A percentile compares a stretch with the other conserved stretches of the same genome.
phyloP scores from a whole-genome alignment of 2,113 vertebrate species.

The Varanus salvator region DNA sequence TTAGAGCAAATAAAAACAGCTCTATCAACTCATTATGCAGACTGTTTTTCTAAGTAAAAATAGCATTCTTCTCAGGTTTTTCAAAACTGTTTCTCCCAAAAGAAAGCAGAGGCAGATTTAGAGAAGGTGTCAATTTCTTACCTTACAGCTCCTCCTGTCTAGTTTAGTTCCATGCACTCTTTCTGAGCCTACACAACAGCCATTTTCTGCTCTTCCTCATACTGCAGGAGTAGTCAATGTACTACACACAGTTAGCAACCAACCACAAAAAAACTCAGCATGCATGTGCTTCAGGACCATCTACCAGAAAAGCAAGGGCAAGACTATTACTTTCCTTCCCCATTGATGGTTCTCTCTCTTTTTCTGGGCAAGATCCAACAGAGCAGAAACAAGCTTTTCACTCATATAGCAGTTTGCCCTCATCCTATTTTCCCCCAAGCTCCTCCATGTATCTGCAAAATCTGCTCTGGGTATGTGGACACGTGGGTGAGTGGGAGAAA shows the following conservation, averaged over 20 bases:
- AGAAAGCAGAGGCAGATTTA: neutral
- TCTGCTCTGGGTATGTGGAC: too few species aligned
- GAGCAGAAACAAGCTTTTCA: too few species aligned
- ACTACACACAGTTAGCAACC: neutral
- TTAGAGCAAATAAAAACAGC: neutral
- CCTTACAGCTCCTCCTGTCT: neutral
- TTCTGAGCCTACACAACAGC: neutral
- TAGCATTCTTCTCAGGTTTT: neutral
- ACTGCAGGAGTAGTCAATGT: neutral
- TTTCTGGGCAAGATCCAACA: too few species aligned
- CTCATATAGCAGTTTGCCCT: too few species aligned
- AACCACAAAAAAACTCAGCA: neutral
- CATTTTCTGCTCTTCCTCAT: neutral
- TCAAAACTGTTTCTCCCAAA: neutral
- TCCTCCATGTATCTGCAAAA: too few species aligned
- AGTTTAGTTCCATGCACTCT: neutral
- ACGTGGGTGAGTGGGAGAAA: too few species aligned
- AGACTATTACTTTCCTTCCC: neutral
- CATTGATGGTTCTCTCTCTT: neutral
- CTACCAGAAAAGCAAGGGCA: neutral
- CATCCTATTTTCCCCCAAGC: too few species aligned
- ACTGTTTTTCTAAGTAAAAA: neutral
- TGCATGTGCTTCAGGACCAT: neutral
- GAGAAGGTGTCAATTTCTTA: neutral
- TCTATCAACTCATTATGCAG: neutral